Base-by-base conservation (phyloP, 1,140 invertebrate genomes). In the Carcinoscorpius rotundicauda region DNA sequence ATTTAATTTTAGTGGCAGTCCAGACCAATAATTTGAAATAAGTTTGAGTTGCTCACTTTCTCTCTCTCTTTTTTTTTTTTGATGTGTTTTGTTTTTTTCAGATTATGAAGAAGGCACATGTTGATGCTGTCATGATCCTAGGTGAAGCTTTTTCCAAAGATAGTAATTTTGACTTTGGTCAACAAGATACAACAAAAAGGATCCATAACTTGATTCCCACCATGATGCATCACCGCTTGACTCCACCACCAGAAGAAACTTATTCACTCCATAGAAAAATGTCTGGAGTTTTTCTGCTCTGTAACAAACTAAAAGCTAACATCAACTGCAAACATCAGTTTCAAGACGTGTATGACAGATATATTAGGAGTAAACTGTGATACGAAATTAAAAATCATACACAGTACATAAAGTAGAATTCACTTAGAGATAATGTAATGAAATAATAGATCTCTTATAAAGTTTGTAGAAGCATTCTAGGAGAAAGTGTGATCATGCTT, bases 221-320 rank as follows among this genome's bases (percentile, higher is more conserved):
- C 1, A 97, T 99, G 82, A 78, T 99, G 49, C 84, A 87, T 60
- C 93, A 99, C 73, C 80, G 97, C 66, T 82, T 99, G 0, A 94
- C 92, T 60, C 92, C 97, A 10, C 97, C 97, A 1, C 97, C 97
- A 0, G 95, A 98, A 78, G 96, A 99, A 80, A 93, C 96, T 68
- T 99, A 99, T 78, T 98, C 96, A 0, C 80, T 99, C 3, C 97
- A 99, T 76, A 82, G 97, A 64, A 99, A 99, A 82, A 82, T 99
- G 65, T 97, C 97, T 0, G 97, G 97, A 0, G 86, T 97, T 4
- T 99, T 98, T 80, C 78, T 99, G 51, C 78, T 99, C 1, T 98
- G 93, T 75, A 82, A 92, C 0, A 97, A 97, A 76, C 79, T 99
- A 6, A 85, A 88, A 74, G 86, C 92, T 4, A 84, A 84, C 72